Evolutionary conservation across 1,140 invertebrate species (phyloP).

Genomic region (Pseudomyrmex sp.): DNA sequence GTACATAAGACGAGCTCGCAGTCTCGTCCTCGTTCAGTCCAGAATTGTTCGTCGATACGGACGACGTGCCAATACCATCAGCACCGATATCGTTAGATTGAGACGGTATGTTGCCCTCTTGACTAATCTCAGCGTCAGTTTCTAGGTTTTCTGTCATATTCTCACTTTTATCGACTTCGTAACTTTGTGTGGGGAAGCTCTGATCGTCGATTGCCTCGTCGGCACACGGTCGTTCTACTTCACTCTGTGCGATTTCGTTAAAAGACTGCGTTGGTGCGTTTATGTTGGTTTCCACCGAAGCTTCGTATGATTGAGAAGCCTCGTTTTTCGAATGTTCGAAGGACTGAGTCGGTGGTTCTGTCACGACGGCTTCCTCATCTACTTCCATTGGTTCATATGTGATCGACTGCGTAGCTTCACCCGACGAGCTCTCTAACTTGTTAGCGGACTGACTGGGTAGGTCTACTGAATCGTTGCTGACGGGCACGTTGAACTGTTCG

Average conservation of each 20-base stretch:
- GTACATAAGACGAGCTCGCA: conserved; percentile 83
- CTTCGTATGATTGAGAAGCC: conserved; percentile 76
- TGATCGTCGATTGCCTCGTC: conserved; percentile 78
- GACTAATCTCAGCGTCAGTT: conserved; percentile 79
- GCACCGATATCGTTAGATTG: conserved; percentile 82
- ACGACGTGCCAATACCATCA: conserved; percentile 81
- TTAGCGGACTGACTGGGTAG: conserved; percentile 80
- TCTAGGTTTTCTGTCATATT: conserved; percentile 77
- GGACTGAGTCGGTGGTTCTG: conserved; percentile 79
- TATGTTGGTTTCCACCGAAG: conserved; percentile 64
- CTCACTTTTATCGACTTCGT: conserved; percentile 80
- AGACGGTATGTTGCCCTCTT: conserved; percentile 82
- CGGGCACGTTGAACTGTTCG: conserved; percentile 73
- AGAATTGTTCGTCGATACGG: conserved; percentile 78
- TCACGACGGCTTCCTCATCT: conserved; percentile 69
- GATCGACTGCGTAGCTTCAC: conserved; percentile 76
- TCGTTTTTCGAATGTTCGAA: conserved; percentile 79
- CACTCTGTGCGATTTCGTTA: conserved; percentile 77
- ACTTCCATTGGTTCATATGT: conserved; percentile 76
- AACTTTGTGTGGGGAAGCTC: conserved; percentile 82
- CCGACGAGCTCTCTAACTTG: conserved; percentile 76
- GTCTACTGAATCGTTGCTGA: conserved; percentile 71
- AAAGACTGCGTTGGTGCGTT: conserved; percentile 82
- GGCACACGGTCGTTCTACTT: conserved; percentile 67
- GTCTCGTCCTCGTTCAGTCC: conserved; percentile 83